A percentile compares a stretch with the other conserved stretches of the same genome.
Evolutionary conservation across 2,113 vertebrate genomes (phyloP).

Genomic region (Lanius ludovicianus): DNA sequence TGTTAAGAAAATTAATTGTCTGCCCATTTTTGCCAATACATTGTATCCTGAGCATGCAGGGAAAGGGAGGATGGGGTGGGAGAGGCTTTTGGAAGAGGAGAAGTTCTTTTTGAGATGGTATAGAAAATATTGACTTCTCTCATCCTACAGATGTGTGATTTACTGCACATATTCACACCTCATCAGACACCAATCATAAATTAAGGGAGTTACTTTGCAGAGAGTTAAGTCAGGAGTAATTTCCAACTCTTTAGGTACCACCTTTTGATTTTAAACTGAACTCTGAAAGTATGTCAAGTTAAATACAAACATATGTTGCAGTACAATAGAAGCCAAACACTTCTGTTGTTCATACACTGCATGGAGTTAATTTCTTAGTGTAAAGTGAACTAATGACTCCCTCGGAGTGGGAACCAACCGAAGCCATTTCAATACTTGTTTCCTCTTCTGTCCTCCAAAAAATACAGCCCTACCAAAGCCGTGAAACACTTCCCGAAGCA

Average conservation of each 20-base stretch:
- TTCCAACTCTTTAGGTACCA: not conserved
- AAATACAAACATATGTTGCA: not conserved
- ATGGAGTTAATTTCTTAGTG: not conserved
- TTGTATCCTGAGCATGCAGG: not conserved
- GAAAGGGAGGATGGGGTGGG: not conserved
- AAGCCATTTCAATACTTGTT: not conserved
- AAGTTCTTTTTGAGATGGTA: not conserved
- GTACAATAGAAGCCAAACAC: not conserved
- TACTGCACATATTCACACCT: not conserved
- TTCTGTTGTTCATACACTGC: not conserved
- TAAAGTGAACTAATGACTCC: not conserved
- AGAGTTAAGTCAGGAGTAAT: not conserved
- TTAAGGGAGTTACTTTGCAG: not conserved
- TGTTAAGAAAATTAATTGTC: not conserved
- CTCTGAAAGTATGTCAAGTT: not conserved
- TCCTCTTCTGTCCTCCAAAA: not conserved
- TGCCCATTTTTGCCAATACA: not conserved
- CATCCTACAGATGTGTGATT: accelerated
- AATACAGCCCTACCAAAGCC: not conserved
- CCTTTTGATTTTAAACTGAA: not conserved
- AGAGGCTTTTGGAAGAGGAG: not conserved
- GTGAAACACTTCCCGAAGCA: not conserved
- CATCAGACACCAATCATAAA: accelerated
- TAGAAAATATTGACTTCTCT: not conserved
- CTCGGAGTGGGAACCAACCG: not conserved